phyloP scores from a whole-genome alignment of 2,888 invertebrate genomes.

The Fabriciana adippe region DNA sequence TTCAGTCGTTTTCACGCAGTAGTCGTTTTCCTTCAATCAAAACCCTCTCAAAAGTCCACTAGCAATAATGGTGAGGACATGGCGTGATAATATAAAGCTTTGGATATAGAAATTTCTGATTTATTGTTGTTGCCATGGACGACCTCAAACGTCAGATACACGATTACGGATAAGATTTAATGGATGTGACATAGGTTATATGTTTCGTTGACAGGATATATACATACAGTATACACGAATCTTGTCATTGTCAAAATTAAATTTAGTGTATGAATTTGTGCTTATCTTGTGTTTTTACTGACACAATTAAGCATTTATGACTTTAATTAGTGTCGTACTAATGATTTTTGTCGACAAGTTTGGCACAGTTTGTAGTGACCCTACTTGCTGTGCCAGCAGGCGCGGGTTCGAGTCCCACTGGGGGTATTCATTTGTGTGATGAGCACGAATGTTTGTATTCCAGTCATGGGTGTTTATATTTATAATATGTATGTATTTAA shows the following conservation, averaged over 20 bases:
- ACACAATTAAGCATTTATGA: too few species aligned
- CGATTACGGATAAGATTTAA: not conserved
- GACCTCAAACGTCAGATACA: slow-evolving; percentile 16
- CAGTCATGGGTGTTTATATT: too few species aligned
- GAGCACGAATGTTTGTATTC: too few species aligned
- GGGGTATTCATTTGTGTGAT: too few species aligned
- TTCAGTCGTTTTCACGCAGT: slow-evolving; percentile 1
- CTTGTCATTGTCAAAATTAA: not conserved
- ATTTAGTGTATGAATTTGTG: too few species aligned
- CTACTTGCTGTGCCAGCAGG: too few species aligned
- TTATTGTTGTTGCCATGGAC: slow-evolving; percentile 14
- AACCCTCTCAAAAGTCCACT: slow-evolving; percentile 6
- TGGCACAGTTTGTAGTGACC: too few species aligned
- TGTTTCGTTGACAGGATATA: not conserved
- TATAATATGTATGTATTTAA: too few species aligned
- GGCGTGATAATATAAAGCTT: not conserved
- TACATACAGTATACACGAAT: not conserved
- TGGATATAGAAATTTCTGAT: slow-evolving; percentile 5
- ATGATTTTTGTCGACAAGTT: too few species aligned
- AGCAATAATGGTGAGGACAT: slow-evolving; percentile 5
- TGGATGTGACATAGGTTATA: not conserved
- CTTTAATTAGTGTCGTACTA: too few species aligned
- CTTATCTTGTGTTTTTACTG: too few species aligned
- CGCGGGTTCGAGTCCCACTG: too few species aligned
- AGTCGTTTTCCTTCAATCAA: not conserved